phyloP scores from a whole-genome alignment of 2,888 invertebrate species.

The Agrotis segetum region DNA sequence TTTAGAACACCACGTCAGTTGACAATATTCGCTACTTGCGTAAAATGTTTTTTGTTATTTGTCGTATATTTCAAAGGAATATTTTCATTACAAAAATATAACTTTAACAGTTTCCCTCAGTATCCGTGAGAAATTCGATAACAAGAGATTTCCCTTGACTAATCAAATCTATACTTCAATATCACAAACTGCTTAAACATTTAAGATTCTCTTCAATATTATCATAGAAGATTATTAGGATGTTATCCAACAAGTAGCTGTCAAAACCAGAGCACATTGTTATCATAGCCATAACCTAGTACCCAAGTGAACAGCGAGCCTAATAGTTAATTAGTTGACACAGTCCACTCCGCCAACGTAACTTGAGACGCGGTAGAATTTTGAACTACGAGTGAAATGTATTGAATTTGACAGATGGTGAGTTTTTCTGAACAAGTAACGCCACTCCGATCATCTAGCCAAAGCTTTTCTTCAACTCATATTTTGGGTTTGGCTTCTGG shows the following conservation, averaged over 20 bases:
- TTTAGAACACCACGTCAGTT: too few species aligned
- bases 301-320: conserved; percentile 29
- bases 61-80: too few species aligned
- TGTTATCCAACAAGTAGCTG: neutral
- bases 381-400: conserved; percentile 1
- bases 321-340: conserved; percentile 58
- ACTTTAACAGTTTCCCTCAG: too few species aligned
- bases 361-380: neutral
- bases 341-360: conserved; percentile 9
- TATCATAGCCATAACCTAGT: conserved; percentile 23
- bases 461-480: too few species aligned
- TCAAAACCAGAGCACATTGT: conserved; percentile 3
- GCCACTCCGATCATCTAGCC: conserved; percentile 5
- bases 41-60: too few species aligned
- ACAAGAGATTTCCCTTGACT: neutral
- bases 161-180: neutral
- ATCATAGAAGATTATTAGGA: neutral
- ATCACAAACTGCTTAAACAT: too few species aligned
- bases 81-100: too few species aligned
- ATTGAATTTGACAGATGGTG: neutral
- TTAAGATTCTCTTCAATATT: neutral
- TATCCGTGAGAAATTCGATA: neutral
- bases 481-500: too few species aligned
- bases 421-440: conserved; percentile 11
- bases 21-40: too few species aligned